Percentiles rank a stretch among this genome's conserved stretches.
phyloP scores from a whole-genome alignment of 2,797 vertebrate species.

The Anguilla megastoma region DNA sequence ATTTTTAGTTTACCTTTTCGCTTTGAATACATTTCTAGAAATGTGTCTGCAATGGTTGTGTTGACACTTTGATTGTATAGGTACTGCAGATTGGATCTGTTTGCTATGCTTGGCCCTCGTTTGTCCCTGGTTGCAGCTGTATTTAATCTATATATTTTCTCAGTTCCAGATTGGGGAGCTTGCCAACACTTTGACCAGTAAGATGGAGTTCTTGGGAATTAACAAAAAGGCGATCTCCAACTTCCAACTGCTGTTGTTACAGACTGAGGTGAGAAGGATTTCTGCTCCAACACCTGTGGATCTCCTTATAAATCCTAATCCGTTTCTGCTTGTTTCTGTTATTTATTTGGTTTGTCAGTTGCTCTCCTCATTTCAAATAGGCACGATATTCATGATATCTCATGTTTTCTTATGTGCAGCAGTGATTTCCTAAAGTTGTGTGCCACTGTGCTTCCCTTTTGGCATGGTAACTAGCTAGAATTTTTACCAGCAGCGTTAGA shows the following conservation, averaged over 20 bases:
- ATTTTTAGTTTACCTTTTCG: no score
- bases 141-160: conserved; percentile 24
- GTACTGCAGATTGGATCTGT: neutral
- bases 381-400: neutral
- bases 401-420: neutral
- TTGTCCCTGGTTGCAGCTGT: neutral
- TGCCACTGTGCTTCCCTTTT: neutral
- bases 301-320: neutral
- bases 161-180: conserved; percentile 99
- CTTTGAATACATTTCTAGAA: no score
- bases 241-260: conserved; percentile 95
- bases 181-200: conserved; percentile 95
- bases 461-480: neutral
- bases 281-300: neutral
- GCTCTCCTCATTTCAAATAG: neutral
- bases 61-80: no score
- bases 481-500: no score
- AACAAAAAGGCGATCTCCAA: conserved; percentile 96
- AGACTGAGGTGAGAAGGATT: conserved; percentile 87
- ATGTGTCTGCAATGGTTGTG: neutral
- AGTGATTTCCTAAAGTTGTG: neutral
- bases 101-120: neutral
- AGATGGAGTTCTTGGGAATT: conserved; percentile 98
- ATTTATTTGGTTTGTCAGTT: neutral
- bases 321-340: neutral